Evolutionary conservation across 1,140 invertebrate species (phyloP).

Genomic region (Holcopasites calliopsidis): DNA sequence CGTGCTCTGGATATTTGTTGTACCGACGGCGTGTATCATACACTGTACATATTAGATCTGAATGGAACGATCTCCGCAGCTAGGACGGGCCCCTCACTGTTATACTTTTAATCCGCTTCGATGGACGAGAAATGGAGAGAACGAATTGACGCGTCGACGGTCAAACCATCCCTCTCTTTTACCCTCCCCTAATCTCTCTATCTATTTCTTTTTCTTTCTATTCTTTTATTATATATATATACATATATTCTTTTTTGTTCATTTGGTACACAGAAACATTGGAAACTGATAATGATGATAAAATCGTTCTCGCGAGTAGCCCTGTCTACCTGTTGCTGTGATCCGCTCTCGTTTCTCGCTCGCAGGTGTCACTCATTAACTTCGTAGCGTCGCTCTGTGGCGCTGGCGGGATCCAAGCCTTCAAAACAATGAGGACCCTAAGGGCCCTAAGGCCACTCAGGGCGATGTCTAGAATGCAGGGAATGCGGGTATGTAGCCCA

Average conservation of each 20-base stretch:
- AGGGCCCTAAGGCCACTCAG: constrained; percentile 95
- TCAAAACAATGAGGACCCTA: constrained; percentile 98
- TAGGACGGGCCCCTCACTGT: constrained; percentile 45
- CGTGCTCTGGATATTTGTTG: constrained; percentile 56
- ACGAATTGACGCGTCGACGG: constrained; percentile 44
- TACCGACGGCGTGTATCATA: constrained; percentile 48
- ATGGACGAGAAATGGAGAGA: constrained; percentile 24
- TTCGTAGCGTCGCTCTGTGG: constrained; percentile 96
- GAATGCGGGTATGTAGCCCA: constrained; percentile 95
- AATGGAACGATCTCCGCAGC: constrained; percentile 46
- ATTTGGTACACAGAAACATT: constrained; percentile 46
- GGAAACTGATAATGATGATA: constrained; percentile 16
- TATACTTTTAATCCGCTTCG: constrained; percentile 30
- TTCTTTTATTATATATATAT: constrained; percentile 9
- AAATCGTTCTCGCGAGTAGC: constrained; percentile 49
- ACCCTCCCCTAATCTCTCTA: constrained; percentile 1
- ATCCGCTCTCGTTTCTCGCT: constrained; percentile 80
- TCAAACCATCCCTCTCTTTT: too few relatives aligned
- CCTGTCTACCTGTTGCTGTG: constrained; percentile 69
- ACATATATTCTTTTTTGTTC: not conserved
- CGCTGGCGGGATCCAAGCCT: constrained; percentile 97
- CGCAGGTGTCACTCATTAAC: constrained; percentile 97
- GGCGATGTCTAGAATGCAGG: constrained; percentile 98
- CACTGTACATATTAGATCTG: too few relatives aligned
- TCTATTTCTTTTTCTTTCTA: constrained; percentile 7